Evolutionary conservation across 2,797 vertebrate species (phyloP), one percentile per base, ranked within the genome.

Genomic region (Esox lucius): DNA sequence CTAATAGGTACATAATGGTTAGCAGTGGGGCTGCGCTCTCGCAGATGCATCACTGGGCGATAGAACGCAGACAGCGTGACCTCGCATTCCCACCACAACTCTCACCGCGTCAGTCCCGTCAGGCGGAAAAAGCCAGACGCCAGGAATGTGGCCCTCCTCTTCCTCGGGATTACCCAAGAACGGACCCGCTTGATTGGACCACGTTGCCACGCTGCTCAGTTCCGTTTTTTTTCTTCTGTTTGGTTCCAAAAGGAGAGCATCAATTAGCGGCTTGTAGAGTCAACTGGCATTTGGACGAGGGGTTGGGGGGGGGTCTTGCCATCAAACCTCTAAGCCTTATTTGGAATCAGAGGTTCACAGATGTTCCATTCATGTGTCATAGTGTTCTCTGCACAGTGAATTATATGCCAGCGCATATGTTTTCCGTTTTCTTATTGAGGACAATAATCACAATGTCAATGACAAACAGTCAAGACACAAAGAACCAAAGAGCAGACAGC

Each of bases 1-100:
- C 94, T 98, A 98, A 98, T 98, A 97, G 95, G 96, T 96, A 96
- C 95, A 96, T 97, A 97, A 98, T 97, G 93, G 95, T 92, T 95
- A 96, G 95, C 95, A 95, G 95, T 94, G 93, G 93, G 90, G 94
- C 94, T 93, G 92, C 94, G 92, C 95, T 95, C 89, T 90, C 92
- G 94, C 91, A 95, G 94, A 96, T 96, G 92, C 92, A 96, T 97
- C 95, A 95, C 90, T 8, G 81, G 83, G 81, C 91, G 95, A 96
- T 91, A 91, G 92, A 95, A 94, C 85, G 77, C 91, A 93, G 90
- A 93, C 91, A 89, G 89, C 82, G 51, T 91, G 91, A 93, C 91
- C 90, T 91, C 84, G 85, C 85, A 88, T 90, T 91, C 87, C 86
- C 89, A 88, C 87, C 31, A 51, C 87, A 87, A 82, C 83, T 83